phyloP scores from a whole-genome alignment of 2,113 vertebrate genomes.

The Chinchilla lanigera region DNA sequence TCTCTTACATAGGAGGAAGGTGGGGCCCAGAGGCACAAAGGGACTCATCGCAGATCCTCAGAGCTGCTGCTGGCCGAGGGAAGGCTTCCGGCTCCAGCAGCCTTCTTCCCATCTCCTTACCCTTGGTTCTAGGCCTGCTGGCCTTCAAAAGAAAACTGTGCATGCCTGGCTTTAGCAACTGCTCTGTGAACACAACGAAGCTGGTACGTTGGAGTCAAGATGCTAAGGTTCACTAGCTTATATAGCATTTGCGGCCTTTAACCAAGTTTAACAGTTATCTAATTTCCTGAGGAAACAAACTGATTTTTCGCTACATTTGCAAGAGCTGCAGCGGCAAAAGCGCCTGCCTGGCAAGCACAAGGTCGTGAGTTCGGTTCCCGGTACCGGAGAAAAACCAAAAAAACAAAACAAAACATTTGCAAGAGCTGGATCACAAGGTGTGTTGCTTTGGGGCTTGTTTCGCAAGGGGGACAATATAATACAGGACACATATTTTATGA shows the following conservation, averaged over 20 bases:
- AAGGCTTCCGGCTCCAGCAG: background rate
- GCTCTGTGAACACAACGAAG: background rate
- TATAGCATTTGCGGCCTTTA: background rate
- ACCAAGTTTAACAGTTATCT: background rate
- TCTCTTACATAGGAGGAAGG: background rate
- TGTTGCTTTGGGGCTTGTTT: too few relatives aligned
- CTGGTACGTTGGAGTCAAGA: background rate
- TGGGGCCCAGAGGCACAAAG: background rate
- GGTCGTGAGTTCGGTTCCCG: too few relatives aligned
- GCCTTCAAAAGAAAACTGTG: background rate
- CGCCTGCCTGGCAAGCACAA: too few relatives aligned
- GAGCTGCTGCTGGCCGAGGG: background rate
- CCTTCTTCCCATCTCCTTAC: background rate
- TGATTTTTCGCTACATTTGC: background rate
- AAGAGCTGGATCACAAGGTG: too few relatives aligned
- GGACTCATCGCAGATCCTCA: background rate
- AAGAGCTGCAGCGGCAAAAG: background rate
- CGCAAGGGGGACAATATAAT: too few relatives aligned
- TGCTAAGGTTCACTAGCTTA: background rate
- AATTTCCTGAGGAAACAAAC: slow-evolving; percentile 18
- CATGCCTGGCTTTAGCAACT: background rate
- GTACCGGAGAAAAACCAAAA: too few relatives aligned
- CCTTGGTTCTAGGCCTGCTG: background rate
- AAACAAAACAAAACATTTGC: too few relatives aligned
- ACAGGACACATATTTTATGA: too few relatives aligned